These are phyloP conservation scores for Crossocerus cetratus DNA, from an alignment of 2,888 invertebrate species.

Conservation along the genomic window DNA sequence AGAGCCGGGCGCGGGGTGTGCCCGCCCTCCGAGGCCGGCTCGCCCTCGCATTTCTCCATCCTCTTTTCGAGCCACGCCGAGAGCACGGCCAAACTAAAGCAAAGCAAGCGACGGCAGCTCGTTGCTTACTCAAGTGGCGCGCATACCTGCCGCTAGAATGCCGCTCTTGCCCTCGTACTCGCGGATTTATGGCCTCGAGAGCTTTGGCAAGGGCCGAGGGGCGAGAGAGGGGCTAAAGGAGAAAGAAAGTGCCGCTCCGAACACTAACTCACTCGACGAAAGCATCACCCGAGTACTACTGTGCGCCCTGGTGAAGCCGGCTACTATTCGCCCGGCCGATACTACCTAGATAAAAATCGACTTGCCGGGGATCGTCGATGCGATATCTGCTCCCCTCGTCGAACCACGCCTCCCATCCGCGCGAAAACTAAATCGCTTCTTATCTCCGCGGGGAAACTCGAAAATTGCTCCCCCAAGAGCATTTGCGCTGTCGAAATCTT, in stretches of 20 bases:
- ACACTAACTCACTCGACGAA: slow-evolving; percentile 2
- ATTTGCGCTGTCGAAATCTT: too few species aligned
- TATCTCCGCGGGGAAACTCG: neutral
- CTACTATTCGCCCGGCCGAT: neutral
- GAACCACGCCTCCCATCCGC: neutral
- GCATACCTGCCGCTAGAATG: slow-evolving; percentile 36
- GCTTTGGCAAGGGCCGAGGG: slow-evolving; percentile 30
- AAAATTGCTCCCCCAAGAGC: neutral
- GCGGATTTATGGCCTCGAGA: slow-evolving; percentile 52
- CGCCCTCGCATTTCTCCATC: too few species aligned
- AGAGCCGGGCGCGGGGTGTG: neutral
- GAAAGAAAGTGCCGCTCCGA: neutral
- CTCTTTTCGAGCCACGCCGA: neutral
- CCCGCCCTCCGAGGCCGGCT: neutral
- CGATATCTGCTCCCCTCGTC: neutral
- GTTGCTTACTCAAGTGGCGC: slow-evolving; percentile 7
- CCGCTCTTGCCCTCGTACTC: slow-evolving; percentile 14
- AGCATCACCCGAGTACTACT: neutral
- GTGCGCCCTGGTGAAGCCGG: too few species aligned
- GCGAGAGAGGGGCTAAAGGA: slow-evolving; percentile 13
- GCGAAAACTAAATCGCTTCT: neutral
- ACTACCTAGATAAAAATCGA: neutral
- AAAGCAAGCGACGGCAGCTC: too few species aligned
- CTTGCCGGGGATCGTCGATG: neutral
- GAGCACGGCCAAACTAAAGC: neutral